Evolutionary conservation across 2,888 invertebrate species (phyloP), one percentile per base, ranked within the genome.

Genomic region (Diplazon laetatorius): DNA sequence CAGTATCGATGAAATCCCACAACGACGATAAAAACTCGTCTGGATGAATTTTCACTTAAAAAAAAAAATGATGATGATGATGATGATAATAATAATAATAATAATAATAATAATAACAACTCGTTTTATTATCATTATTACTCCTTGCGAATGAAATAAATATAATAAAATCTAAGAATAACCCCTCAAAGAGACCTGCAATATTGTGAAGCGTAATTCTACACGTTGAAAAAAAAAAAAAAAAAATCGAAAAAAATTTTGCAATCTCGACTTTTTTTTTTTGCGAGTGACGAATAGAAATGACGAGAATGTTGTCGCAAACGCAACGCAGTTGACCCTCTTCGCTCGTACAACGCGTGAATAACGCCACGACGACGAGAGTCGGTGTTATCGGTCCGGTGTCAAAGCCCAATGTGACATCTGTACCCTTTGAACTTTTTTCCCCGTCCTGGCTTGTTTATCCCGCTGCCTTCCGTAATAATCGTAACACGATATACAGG

Each of bases 391-490:
- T 75, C 71, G 63, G 25, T 37, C 52, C 35, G 35, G 44, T 78
- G 70, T 74, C 74, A 60, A 74, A 74, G 69, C 52, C 59, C 25
- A 66, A 71, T 44, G 37, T 50, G 48, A 12, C 20, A 65, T 50
- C n/a, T 25, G 25, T 55, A n/a, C 46, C 16, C 60, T 66, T 60
- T 52, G 60, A 71, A 44, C 71, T n/a, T n/a, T n/a, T 66, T 48
- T 12, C 25, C 57, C 22, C 25, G 52, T 37, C n/a, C 37, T 9
- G 14, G 9, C 10, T 18, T n/a, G n/a, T n/a, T n/a, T n/a, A n/a
- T 22, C n/a, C 10, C 14, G 16, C 20, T 35, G 9, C 20, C 25
- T 37, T 30, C 25, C n/a, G 30, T 25, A 50, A 57, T 62, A 48
- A 37, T 20, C 60, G 16, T n/a, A n/a, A n/a, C n/a, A n/a, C n/a